Evolutionary conservation across 2,888 invertebrate genomes (phyloP).

Genomic region (Andrena dorsata): DNA sequence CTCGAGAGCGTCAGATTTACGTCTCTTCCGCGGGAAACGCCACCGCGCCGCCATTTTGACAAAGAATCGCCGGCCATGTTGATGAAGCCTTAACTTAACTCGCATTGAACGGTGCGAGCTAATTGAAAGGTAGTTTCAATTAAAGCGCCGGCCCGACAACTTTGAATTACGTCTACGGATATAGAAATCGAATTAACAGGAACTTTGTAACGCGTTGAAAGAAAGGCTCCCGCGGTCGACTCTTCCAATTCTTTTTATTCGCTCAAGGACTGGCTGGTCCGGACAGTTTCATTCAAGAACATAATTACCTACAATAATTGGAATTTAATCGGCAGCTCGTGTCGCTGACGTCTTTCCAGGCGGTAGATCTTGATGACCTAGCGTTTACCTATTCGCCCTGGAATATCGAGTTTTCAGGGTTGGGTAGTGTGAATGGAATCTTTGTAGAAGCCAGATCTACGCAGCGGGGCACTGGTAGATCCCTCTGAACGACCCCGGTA

Average conservation of each 20-base stretch:
- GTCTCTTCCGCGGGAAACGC: too few species aligned
- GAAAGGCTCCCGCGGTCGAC: not conserved
- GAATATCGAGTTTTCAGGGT: not conserved
- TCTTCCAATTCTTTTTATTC: conserved; percentile 4
- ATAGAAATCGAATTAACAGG: conserved; percentile 5
- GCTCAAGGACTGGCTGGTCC: not conserved
- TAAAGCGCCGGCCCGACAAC: not conserved
- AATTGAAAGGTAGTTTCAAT: not conserved
- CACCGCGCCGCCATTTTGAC: too few species aligned
- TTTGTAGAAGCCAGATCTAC: not conserved
- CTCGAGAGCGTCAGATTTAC: too few species aligned
- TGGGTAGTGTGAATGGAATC: not conserved
- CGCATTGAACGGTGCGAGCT: too few species aligned
- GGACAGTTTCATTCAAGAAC: not conserved
- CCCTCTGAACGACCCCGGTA: not conserved
- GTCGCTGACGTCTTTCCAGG: conserved; percentile 5
- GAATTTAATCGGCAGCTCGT: conserved; percentile 25
- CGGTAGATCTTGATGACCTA: not conserved
- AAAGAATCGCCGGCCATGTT: too few species aligned
- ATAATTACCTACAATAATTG: conserved; percentile 29
- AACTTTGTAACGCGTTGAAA: not conserved
- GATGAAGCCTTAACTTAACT: too few species aligned
- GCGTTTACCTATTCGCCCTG: not conserved
- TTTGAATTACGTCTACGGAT: not conserved
- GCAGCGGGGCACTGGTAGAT: not conserved